Evolutionary conservation across 2,888 invertebrate genomes (phyloP), one percentile per base, ranked within the genome.

Genomic region (Scaptomyza tumidula): DNA sequence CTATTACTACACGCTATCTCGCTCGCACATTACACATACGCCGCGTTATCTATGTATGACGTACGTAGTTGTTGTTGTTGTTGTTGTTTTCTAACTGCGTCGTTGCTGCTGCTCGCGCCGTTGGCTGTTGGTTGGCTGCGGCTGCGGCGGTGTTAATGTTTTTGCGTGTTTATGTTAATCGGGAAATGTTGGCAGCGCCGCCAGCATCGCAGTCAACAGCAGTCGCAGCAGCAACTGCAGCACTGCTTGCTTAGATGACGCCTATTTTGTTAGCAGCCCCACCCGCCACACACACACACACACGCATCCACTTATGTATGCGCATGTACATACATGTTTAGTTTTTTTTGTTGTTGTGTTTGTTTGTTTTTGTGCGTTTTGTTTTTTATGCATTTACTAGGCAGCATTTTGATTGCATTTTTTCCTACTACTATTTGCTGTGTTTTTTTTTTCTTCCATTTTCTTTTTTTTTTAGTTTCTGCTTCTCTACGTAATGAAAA

Each of bases 81-180:
- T 74, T 79, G 75, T 76, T 79, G 67, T 84, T 90, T 88, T 90
- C 89, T 90, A 90, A 90, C 83, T 89, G 86, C 85, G 73, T 69
- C 84, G 83, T 49, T 71, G 82, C 50, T 66, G 84, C 43, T 43
- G 80, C 43, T 57, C 62, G 50, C 75, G 80, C 77, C 80, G 80
- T 65, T 76, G 81, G 77, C 81, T 77, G 78, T 78, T 78, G 77
- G 77, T 80, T 80, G 83, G 87, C 87, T 68, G 86, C 56, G 64
- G 63, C 55, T 58, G 71, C 64, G 66, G 67, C 88, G 67, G 86
- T 90, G 86, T 75, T 89, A 90, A 90, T 88, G 87, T 89, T 86
- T 90, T 89, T 90, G 89, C 90, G 91, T 91, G 86, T 91, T 90
- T 91, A 90, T 90, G 90, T 91, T 90, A 90, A 90, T 90, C 90